Conservation (phyloP, 1,140 invertebrate species). For the Pseudachorutes palmiensis region DNA sequence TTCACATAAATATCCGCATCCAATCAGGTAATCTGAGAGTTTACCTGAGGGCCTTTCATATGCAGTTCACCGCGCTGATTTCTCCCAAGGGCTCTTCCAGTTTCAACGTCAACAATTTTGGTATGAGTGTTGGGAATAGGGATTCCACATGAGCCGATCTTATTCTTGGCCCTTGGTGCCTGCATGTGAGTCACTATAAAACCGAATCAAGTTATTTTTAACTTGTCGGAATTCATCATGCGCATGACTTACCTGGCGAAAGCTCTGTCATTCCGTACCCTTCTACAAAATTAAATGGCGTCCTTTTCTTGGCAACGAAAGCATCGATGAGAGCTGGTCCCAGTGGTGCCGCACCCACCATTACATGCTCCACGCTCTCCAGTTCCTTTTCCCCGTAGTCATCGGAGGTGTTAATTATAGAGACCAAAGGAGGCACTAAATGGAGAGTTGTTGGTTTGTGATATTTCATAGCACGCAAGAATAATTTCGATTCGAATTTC, state of each 20-base stretch:
- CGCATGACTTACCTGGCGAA: too few relatives aligned
- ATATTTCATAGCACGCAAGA: conserved; percentile 56
- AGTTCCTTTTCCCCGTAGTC: conserved; percentile 53
- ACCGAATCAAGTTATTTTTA: background rate
- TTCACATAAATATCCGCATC: conserved; percentile 45
- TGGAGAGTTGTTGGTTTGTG: conserved; percentile 45
- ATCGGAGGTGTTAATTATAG: conserved; percentile 56
- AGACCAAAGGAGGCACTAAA: conserved; percentile 50
- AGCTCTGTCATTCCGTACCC: conserved; percentile 35
- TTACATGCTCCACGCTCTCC: conserved; percentile 46
- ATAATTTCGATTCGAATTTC: conserved; percentile 61
- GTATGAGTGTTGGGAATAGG: conserved; percentile 31
- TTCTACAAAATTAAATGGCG: conserved; percentile 13
- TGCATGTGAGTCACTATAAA: conserved; percentile 40
- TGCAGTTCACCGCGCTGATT: conserved; percentile 47
- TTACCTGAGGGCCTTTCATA: conserved; percentile 44
- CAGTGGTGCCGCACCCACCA: conserved; percentile 46
- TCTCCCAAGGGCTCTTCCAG: conserved; percentile 40
- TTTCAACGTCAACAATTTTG: conserved; percentile 43
- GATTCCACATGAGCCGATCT: conserved; percentile 27
- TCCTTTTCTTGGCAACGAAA: conserved; percentile 19
- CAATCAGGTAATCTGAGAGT: conserved; percentile 43
- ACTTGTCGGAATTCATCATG: background rate
- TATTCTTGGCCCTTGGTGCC: background rate
- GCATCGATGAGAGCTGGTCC: conserved; percentile 16